Conservation (phyloP, 1,140 invertebrate species). For the Colletes gigas region DNA sequence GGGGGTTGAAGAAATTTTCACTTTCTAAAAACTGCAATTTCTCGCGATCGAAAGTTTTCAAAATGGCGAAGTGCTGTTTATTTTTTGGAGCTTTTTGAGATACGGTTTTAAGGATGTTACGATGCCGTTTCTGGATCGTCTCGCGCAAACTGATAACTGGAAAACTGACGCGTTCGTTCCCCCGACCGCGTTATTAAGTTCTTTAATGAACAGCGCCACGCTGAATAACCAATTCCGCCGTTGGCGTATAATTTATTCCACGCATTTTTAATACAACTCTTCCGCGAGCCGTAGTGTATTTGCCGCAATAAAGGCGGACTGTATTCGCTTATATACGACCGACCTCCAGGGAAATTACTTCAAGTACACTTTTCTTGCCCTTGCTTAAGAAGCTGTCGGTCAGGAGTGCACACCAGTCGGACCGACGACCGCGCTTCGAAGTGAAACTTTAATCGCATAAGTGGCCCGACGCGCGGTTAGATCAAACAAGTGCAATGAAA, state of each 20-base stretch:
- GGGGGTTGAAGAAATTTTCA: too few species aligned
- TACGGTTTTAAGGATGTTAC: too few species aligned
- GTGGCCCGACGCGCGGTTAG: slow-evolving; percentile 38
- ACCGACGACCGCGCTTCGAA: slow-evolving; percentile 23
- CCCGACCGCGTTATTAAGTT: not conserved
- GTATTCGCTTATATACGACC: slow-evolving; percentile 37
- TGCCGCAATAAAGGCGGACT: slow-evolving; percentile 28
- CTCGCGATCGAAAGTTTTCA: too few species aligned
- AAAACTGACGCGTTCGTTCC: not conserved
- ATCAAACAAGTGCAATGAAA: slow-evolving; percentile 19
- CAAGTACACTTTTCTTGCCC: slow-evolving; percentile 36
- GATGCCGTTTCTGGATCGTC: not conserved
- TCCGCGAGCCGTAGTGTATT: not conserved
- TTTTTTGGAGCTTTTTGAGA: too few species aligned
- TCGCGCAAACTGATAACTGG: too few species aligned
- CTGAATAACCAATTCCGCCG: not conserved
- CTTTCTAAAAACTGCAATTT: too few species aligned
- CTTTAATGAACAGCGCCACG: slow-evolving; percentile 1
- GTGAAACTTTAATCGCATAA: slow-evolving; percentile 60
- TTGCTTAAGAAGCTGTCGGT: slow-evolving; percentile 46
- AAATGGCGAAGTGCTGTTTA: too few species aligned
- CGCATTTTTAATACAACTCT: slow-evolving; percentile 9
- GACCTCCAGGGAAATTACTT: slow-evolving; percentile 58
- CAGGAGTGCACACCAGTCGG: slow-evolving; percentile 25
- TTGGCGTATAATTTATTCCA: slow-evolving; percentile 29